Base-by-base conservation (phyloP, 2,888 invertebrate genomes). In the Resseliella maxima region DNA sequence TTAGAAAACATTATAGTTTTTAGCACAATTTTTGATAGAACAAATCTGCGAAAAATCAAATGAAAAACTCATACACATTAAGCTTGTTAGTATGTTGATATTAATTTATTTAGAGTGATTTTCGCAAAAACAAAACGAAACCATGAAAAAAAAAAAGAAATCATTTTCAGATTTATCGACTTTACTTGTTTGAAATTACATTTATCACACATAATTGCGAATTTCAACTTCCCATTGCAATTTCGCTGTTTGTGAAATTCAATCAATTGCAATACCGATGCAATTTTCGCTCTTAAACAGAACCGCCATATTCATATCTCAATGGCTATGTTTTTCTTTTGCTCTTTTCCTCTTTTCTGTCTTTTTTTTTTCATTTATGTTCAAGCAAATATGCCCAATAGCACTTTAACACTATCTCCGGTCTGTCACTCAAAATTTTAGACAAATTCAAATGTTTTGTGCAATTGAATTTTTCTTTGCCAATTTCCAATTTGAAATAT, bases 41-140 rank as follows among this genome's bases (percentile, higher is more conserved):
- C 15, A 50, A 50, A 12, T 12, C 5, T 24, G 59, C 24, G 12
- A 72, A 24, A 72, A 72, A 35, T 31, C 31, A 72, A 1, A 3
- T 31, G 72, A 72, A 72, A 72, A 72, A 31, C 15, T 6, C 12
- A 50, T 59, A 24, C 59, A 10, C 59, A 18, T 35, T 1, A 1
- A 12, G 0, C 24, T 83, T 24, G 83, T 83, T 83, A 83, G 83
- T 83, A 83, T n/a, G 21, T 83, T 38, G 38, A 1, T 83, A 36
- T 38, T 83, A 83, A 83, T 83, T 83, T 38, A 81, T 3, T 81
- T 81, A 35, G 81, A 36, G 83, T n/a, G 24, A 83, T 83, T 83
- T 83, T 83, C 38, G n/a, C n/a, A n/a, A n/a, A n/a, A n/a, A n/a
- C 38, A 21, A 10, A 35, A 81, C 35, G 36, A 81, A 41, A 8